A percentile compares a stretch with the other conserved stretches of the same genome.
These are phyloP conservation scores for Orbicella faveolata DNA, from an alignment of 64 coral and sea anemone species.

Conservation along the genomic window DNA sequence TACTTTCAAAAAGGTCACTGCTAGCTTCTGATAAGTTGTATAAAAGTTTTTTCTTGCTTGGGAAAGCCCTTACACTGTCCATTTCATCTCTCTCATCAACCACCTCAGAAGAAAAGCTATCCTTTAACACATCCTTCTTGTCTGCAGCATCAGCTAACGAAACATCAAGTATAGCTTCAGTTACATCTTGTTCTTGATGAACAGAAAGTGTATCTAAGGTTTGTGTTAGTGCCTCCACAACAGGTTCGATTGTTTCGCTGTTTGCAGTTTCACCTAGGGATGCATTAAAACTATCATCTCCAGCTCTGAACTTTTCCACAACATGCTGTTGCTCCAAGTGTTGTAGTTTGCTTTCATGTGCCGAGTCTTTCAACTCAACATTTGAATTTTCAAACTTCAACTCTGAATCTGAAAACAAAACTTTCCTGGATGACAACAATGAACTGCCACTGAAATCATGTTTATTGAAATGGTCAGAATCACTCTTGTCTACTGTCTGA, in stretches of 20 bases:
- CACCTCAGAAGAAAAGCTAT: not conserved
- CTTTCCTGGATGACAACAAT: not conserved
- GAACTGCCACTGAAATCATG: not conserved
- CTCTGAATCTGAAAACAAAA: not conserved
- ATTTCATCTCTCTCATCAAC: not conserved
- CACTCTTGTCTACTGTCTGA: not conserved
- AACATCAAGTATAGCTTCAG: not conserved
- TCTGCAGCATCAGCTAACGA: not conserved
- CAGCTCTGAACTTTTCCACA: not conserved
- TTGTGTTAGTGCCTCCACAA: not conserved
- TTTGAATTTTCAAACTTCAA: constrained; percentile 1
- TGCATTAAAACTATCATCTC: not conserved
- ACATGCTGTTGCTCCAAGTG: not conserved
- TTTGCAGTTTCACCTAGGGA: not conserved
- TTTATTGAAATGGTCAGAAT: not conserved
- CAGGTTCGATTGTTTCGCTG: not conserved
- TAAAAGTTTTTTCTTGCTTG: constrained; percentile 2
- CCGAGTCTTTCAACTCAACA: not conserved
- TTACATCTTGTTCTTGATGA: not conserved
- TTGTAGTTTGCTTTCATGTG: not conserved
- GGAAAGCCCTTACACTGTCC: not conserved
- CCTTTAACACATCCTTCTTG: not conserved
- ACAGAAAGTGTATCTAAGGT: not conserved
- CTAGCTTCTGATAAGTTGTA: not conserved
- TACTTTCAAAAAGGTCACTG: not conserved